Conservation (phyloP, 2,113 vertebrate species). For the Mustela nigripes region DNA sequence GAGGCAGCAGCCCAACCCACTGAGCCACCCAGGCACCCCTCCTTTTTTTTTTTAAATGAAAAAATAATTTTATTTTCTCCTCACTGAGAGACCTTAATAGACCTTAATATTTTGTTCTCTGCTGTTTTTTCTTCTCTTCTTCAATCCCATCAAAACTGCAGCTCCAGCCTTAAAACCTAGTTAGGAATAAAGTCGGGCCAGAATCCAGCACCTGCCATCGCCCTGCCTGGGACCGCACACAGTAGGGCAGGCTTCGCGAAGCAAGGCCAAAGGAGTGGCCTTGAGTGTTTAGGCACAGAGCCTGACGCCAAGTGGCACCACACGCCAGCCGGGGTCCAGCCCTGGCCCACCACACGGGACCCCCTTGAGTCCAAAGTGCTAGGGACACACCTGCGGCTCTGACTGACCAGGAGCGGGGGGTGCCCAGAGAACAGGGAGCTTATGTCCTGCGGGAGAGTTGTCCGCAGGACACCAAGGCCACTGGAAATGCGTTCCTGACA, state of each 20-base stretch:
- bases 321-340: neutral
- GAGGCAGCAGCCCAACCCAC: too few relatives aligned
- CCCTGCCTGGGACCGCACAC: neutral
- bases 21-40: neutral
- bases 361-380: accelerated
- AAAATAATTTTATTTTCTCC: slow-evolving; percentile 21
- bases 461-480: neutral
- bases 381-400: accelerated
- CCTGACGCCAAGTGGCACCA: slow-evolving; percentile 43
- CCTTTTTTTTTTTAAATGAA: neutral
- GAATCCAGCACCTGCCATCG: neutral
- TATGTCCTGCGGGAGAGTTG: too few relatives aligned
- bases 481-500: accelerated
- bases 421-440: too few relatives aligned
- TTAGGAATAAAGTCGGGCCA: slow-evolving; percentile 55
- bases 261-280: neutral
- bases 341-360: neutral
- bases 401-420: accelerated
- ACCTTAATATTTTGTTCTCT: neutral
- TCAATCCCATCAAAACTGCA: neutral
- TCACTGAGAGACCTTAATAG: slow-evolving; percentile 22
- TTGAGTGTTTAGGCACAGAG: slow-evolving; percentile 19
- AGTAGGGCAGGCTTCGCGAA: neutral
- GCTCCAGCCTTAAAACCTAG: accelerated
- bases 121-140: neutral